phyloP scores from a whole-genome alignment of 2,888 invertebrate genomes.

The Incurvaria masculella region DNA sequence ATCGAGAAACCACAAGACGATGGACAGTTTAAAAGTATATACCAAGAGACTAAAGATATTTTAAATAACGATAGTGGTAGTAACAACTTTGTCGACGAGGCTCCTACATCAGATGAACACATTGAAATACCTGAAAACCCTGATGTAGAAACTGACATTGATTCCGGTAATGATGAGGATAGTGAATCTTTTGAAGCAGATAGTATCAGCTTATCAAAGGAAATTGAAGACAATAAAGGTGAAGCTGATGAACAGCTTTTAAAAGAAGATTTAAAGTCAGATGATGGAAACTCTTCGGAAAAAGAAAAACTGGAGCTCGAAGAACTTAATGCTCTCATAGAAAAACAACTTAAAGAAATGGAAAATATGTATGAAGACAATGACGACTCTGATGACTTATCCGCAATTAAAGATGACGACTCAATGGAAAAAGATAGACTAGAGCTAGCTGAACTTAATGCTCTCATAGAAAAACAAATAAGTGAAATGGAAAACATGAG shows the following conservation, averaged over 20 bases:
- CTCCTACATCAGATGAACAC: not conserved
- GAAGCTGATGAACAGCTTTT: too few relatives aligned
- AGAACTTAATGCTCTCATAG: not conserved
- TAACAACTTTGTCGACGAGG: not conserved
- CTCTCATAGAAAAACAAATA: not conserved
- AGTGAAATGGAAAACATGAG: conserved; percentile 1
- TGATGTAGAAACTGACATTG: too few relatives aligned
- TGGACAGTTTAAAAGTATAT: not conserved
- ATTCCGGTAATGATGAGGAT: too few relatives aligned
- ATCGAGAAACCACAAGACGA: not conserved
- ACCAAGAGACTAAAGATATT: conserved; percentile 18
- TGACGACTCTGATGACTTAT: not conserved
- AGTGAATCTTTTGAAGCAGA: too few relatives aligned
- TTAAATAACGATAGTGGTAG: conserved; percentile 16
- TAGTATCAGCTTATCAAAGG: too few relatives aligned
- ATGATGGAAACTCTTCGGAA: not conserved
- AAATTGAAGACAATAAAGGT: too few relatives aligned
- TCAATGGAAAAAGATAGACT: not conserved
- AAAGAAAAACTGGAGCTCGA: not conserved
- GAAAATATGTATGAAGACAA: not conserved
- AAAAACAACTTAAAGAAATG: not conserved
- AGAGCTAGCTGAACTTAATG: not conserved
- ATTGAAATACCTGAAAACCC: too few relatives aligned
- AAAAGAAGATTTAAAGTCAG: not conserved
- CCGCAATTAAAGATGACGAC: not conserved